These are phyloP conservation scores for Mythimna loreyi DNA, from an alignment of 2,888 invertebrate genomes.

Conservation along the genomic window DNA sequence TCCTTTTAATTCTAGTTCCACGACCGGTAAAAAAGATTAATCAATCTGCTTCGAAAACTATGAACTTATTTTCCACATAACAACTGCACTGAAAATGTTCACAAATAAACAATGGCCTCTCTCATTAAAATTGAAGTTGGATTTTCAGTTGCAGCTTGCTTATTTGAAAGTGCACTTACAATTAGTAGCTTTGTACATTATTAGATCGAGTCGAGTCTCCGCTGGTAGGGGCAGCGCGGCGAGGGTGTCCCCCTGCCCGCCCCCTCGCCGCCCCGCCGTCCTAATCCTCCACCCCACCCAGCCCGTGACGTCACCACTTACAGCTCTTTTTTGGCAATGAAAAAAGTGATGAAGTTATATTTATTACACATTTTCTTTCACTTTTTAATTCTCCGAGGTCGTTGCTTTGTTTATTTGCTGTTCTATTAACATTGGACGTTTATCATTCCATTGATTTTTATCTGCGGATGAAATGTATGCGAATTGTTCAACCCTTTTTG, in stretches of 20 bases:
- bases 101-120: slow-evolving; percentile 16
- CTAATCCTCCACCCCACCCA: slow-evolving; percentile 86
- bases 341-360: slow-evolving; percentile 82
- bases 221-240: slow-evolving; percentile 72
- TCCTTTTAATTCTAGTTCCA: neutral
- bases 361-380: slow-evolving; percentile 73
- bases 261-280: slow-evolving; percentile 72
- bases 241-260: slow-evolving; percentile 77
- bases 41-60: neutral
- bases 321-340: slow-evolving; percentile 85
- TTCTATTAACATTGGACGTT: slow-evolving; percentile 37
- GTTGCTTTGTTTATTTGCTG: slow-evolving; percentile 68
- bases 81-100: slow-evolving; percentile 5
- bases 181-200: slow-evolving; percentile 42
- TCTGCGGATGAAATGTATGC: slow-evolving; percentile 15
- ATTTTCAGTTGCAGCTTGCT: slow-evolving; percentile 35
- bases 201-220: slow-evolving; percentile 68
- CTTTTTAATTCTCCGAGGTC: slow-evolving; percentile 70
- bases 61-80: neutral
- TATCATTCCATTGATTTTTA: slow-evolving; percentile 28
- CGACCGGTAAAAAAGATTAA: neutral
- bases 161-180: slow-evolving; percentile 47
- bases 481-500: slow-evolving; percentile 17
- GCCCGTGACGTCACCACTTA: slow-evolving; percentile 88
- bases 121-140: slow-evolving; percentile 24